Evolutionary conservation across 2,888 invertebrate genomes (phyloP), one percentile per base, ranked within the genome.

Genomic region (Nipponacmea schrenckii): DNA sequence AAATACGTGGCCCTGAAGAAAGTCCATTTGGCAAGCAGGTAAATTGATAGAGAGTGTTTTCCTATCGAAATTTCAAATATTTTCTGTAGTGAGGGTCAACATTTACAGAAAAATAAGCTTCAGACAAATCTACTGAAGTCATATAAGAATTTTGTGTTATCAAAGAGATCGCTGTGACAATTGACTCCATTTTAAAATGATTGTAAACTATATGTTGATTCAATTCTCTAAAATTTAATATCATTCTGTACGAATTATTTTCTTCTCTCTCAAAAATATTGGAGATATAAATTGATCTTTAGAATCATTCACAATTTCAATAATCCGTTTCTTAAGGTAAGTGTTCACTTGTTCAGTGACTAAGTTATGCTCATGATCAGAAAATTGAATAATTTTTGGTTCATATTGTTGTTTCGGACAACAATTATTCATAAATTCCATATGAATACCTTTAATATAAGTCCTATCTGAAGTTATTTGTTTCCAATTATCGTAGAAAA

Each of bases 101-200:
- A 56, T 56, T 20, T 20, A 20, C 20, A 56, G 20, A 56, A 24
- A 56, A 56, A 20, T 56, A 56, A 20, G 56, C 56, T 56, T 56
- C 56, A 56, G 56, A 56, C 56, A 56, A 56, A 56, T 56, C 56
- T 56, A 56, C 56, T 20, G 56, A 56, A 56, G 56, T 14, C 20
- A 56, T 20, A 14, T 14, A 56, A 20, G 56, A 7, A n/a, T 56
- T 56, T 20, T 8, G 56, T 24, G 20, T 56, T 8, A 56, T 56
- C 10, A 56, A 56, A 1, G 56, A 56, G 8, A 56, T 56, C 7
- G 56, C 56, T 20, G n/a, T 56, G 8, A n/a, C 56, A 20, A 56
- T 20, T 56, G n/a, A n/a, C n/a, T 56, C 56, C 56, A 56, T 56
- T 56, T 56, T 56, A 14, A 56, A 56, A 17, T 56, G 56, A 20